Evolutionary conservation across 2,888 invertebrate species (phyloP), one percentile per base, ranked within the genome.

Genomic region (Oscheius onirici): DNA sequence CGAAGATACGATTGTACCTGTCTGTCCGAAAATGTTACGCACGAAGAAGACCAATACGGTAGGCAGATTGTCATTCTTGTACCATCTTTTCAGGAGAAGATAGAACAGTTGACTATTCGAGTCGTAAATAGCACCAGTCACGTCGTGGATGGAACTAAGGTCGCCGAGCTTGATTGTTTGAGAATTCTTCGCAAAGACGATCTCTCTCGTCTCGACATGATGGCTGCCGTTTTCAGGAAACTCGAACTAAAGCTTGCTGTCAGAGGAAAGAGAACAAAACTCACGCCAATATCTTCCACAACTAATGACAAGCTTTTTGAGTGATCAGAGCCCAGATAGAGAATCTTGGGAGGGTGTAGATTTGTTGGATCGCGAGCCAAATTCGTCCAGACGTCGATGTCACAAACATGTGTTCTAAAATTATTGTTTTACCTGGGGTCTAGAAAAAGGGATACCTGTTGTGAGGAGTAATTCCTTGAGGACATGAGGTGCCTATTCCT

Each of bases 71-170:
- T 55, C 28, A 5, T 28, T 28, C n/a, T 55, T 28, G 28, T 55
- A 55, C 28, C 28, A 28, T n/a, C 28, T 24, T 55, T n/a, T 55
- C n/a, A 28, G 22, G 6, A 55, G 28, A 24, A 55, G 26, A 28
- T 55, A 55, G n/a, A 58, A 20, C 40, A 58, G 43, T 41, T 58
- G 58, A 17, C 20, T 58, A n/a, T 58, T 40, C 13, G 58, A 40
- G 41, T 58, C 58, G 41, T 58, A 58, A 6, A 52, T 22, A 20
- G 13, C 13, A 6, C 22, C 13, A 13, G 24, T 22, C 52, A 51
- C 51, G 20, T 51, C 51, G 20, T 51, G 17, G 22, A 51, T 51
- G 17, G 3, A n/a, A 51, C 10, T 11, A 8, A 20, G 20, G 20
- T 51, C 20, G 17, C 24, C 51, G 10, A 51, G 2, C 20, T 51